Base-by-base conservation (phyloP, 1,140 invertebrate species). In the Plutomurus gul region DNA sequence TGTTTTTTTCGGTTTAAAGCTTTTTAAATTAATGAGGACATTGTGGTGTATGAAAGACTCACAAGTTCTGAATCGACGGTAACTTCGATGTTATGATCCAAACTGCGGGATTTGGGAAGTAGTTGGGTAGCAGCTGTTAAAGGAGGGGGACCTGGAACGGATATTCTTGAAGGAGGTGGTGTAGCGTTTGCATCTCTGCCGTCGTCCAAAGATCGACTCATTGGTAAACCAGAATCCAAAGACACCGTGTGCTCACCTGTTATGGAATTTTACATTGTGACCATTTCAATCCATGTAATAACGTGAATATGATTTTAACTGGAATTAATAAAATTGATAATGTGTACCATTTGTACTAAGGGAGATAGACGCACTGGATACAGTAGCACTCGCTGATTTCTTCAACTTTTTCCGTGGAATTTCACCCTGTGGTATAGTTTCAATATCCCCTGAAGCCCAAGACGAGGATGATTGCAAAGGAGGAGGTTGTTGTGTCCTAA, bases 301-400 rank as follows among this genome's bases (percentile, higher is more conserved):
- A 27, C 27, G n/a, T 51, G 7, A 51, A 4, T 40, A 20, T 74
- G 37, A 76, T 10, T 76, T 71, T 8, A 56, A 6, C 20, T 20
- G 8, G 11, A 7, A 22, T 20, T 20, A 5, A 71, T 27, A 39
- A 40, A 36, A 60, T 11, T 6, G 51, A n/a, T n/a, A n/a, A n/a
- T n/a, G n/a, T n/a, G n/a, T 65, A 81, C 82, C 82, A 81, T 83
- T 83, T 83, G 82, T 83, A 81, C 80, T 83, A n/a, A 71, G 10
- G 27, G 78, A 79, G 22, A 36, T 43, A 22, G 60, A 56, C 3
- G 51, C 46, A 71, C 27, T 76, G 27, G 77, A 33, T 37, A 74
- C 70, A 25, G 30, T 73, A 33, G 56, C 76, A 79, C 76, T 82
- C 33, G 73, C 65, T n/a, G 82, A 80, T 79, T 81, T 81, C 37